These are phyloP conservation scores for Microctenopoma steveboyesi DNA, from an alignment of 2,797 vertebrate species.

Conservation along the genomic window DNA sequence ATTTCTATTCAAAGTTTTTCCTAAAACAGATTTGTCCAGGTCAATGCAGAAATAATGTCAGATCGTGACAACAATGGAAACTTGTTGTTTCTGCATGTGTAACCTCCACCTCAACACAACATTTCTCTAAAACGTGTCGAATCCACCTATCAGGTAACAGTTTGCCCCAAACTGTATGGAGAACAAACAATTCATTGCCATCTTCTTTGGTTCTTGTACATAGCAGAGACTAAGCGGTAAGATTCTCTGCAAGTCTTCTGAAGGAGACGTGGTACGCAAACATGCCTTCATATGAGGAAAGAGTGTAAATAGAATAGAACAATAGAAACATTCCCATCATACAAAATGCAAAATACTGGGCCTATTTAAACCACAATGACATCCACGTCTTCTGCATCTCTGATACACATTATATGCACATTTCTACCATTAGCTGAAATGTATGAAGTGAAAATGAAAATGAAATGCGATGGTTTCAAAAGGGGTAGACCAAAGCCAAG, in stretches of 20 bases:
- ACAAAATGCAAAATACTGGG: constrained; percentile 9
- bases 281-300: background rate
- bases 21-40: background rate
- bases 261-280: background rate
- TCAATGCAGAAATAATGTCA: background rate
- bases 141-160: background rate
- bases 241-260: constrained; percentile 9
- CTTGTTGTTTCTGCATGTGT: constrained; percentile 36
- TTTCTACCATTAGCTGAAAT: constrained; percentile 12
- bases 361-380: background rate
- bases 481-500: constrained; percentile 32
- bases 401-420: constrained; percentile 14
- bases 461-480: constrained; percentile 4
- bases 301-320: no score
- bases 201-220: background rate
- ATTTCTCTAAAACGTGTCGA: background rate
- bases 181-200: background rate
- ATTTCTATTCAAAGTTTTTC: background rate
- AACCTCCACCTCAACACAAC: constrained; percentile 8
- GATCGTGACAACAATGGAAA: background rate
- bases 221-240: background rate
- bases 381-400: background rate
- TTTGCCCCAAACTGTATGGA: background rate
- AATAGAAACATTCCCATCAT: background rate
- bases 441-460: no score